Evolutionary conservation across 2,797 vertebrate genomes (phyloP), one percentile per base, ranked within the genome.

Genomic region (Toxotes lorentzi): DNA sequence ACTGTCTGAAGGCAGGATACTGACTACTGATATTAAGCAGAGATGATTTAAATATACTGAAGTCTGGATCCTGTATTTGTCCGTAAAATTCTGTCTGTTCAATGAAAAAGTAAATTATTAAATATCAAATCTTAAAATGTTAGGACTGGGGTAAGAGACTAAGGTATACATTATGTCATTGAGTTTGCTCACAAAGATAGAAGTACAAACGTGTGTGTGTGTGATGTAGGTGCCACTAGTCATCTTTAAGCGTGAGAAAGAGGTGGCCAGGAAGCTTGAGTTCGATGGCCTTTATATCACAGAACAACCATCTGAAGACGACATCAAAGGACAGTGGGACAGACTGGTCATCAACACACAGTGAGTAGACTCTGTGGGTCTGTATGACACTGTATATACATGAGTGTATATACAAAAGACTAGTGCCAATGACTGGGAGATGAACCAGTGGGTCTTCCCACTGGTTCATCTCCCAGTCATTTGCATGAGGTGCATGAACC

Each of bases 321-420:
- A 98, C 86, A 98, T 98, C 73, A 98, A 98, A 88, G 97, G 97
- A 54, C 97, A 98, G 67, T 98, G 97, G 97, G 97, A 98, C 88
- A 91, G 97, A 89, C 95, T 98, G 1, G 97, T 97, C 1, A 98
- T 98, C 88, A 98, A 98, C 86, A 98, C 97, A 59, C 97, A 97
- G 97, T 98, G 84, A 97, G 96, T 96, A 51, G 7, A 68, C 32
- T 8, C 7, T 34, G 9, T 56, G 21, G 35, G 35, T 41, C 8
- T 66, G 9, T 17, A 5, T 23, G 24, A 60, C 2, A 32, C 40
- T 30, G 32, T 34, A 3, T 65, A 17, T 34, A 13, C 5, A 45
- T n/a, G 1, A 50, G 27, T 7, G 13, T 43, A 27, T 14, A n/a
- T n/a, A n/a, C n/a, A n/a, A n/a, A n/a, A n/a, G n/a, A n/a, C n/a